Conservation (phyloP, 2,888 invertebrate species). For the Ctenicera cuprea region DNA sequence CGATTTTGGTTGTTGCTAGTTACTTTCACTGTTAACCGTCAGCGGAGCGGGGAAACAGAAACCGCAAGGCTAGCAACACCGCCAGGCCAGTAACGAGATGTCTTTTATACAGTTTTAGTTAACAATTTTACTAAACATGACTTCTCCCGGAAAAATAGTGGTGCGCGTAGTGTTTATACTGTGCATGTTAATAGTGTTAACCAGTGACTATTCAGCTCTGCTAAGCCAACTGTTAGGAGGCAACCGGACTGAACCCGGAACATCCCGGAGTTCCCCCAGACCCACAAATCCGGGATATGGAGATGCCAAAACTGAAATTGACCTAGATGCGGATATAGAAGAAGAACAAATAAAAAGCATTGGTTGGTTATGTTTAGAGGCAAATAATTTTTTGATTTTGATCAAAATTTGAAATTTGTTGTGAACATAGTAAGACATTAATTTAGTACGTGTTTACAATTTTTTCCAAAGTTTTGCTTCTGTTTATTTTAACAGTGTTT, state of each 20-base stretch:
- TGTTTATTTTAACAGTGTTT: not conserved
- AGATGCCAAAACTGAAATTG: conserved; percentile 70
- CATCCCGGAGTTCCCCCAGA: conserved; percentile 63
- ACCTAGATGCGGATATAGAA: conserved; percentile 73
- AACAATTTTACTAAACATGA: conserved; percentile 61
- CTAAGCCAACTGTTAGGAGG: conserved; percentile 73
- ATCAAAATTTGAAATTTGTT: no score
- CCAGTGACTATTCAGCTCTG: conserved; percentile 75
- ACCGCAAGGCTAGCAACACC: conserved; percentile 54
- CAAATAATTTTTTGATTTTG: not conserved
- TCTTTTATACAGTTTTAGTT: conserved; percentile 40
- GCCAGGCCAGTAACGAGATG: conserved; percentile 53
- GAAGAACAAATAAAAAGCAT: conserved; percentile 70
- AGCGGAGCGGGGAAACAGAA: conserved; percentile 53
- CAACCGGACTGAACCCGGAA: conserved; percentile 66
- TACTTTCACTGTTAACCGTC: conserved; percentile 56
- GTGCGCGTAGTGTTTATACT: conserved; percentile 75
- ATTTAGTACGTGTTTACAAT: conserved; percentile 7
- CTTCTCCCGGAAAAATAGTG: conserved; percentile 67
- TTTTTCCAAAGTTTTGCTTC: conserved; percentile 4
- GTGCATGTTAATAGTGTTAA: conserved; percentile 75
- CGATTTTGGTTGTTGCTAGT: conserved; percentile 42
- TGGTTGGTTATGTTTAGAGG: conserved; percentile 65
- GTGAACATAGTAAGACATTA: conserved; percentile 11
- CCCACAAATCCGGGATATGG: conserved; percentile 71